Conservation (phyloP, 1,140 invertebrate genomes). For the Meteorus sp. region DNA sequence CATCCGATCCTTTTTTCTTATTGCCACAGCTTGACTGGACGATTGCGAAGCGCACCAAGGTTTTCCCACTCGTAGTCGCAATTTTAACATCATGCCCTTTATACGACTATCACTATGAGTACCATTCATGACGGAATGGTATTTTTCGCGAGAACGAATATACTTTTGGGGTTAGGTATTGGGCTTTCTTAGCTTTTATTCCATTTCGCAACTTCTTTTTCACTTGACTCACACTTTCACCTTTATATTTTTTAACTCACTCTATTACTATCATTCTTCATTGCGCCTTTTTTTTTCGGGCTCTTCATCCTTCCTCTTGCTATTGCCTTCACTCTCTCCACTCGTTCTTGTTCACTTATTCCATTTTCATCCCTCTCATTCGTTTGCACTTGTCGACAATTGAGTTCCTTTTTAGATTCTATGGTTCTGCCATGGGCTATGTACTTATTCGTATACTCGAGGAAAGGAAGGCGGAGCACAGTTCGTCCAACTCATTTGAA, state of each 20-base stretch:
- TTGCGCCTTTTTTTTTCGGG: neutral
- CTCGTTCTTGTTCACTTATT: neutral
- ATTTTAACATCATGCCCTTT: neutral
- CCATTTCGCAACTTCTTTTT: no score
- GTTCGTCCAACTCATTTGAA: slow-evolving; percentile 25
- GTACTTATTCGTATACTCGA: slow-evolving; percentile 8
- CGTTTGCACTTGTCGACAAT: slow-evolving; percentile 27
- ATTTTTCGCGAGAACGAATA: slow-evolving; percentile 12
- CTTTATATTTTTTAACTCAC: neutral
- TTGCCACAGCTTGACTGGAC: slow-evolving; percentile 4
- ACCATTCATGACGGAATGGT: slow-evolving; percentile 15
- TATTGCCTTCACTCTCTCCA: neutral
- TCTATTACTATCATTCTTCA: neutral
- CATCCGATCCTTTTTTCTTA: slow-evolving; percentile 15
- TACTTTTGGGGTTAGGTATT: neutral
- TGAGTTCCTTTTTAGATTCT: slow-evolving; percentile 25
- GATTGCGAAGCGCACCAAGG: neutral
- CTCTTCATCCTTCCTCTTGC: neutral
- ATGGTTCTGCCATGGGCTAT: neutral
- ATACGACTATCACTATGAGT: neutral
- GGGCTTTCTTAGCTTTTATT: slow-evolving; percentile 5
- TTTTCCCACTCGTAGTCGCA: neutral
- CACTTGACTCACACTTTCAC: neutral
- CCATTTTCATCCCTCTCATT: slow-evolving; percentile 11
- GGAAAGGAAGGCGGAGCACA: neutral